Evolutionary conservation across 1,140 invertebrate genomes (phyloP), one percentile per base, ranked within the genome.

Genomic region (Xylocopa sonorina): DNA sequence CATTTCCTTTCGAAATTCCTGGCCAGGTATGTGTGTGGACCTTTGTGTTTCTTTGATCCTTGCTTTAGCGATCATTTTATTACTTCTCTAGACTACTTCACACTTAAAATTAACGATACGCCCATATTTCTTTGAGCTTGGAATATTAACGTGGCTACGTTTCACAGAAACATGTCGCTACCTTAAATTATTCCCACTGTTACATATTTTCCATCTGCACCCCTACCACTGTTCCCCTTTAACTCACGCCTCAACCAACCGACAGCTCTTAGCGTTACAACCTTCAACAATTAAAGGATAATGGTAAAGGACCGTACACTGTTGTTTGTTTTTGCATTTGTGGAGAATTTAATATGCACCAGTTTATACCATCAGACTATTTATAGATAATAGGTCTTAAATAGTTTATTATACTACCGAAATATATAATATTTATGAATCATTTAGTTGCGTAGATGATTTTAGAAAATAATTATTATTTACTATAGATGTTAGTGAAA

Each of bases 101-200:
- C 76, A 55, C 68, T 53, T 46, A 62, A 73, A 78, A 78, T 78
- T 78, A 78, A 78, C 76, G 76, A 78, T 73, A 73, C 55, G 57
- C 76, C 38, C 68, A 43, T 41, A 53, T 78, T 78, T 63, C 76
- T 78, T 78, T 78, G 48, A 27, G 66, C 43, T 12, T 27, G 41
- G 50, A 63, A 73, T 73, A 63, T 78, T 78, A 78, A 72, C 75
- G 75, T 62, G 66, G 66, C 43, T 62, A 46, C 66, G 66, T 71
- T 71, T 51, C 75, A 34, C n/a, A 24, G 24, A 62, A 60, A 68
- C 57, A 24, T 46, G 43, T 50, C 43, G 43, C 71, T 71, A 69
- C 46, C 66, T 71, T 62, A 62, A 78, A 71, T 43, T 71, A 71
- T 60, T 51, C 55, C 43, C 66, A 16, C 51, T 68, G 64, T 48